Conservation (phyloP, 35 echinoderm and acorn worm genomes). For the Amphiura filiformis region DNA sequence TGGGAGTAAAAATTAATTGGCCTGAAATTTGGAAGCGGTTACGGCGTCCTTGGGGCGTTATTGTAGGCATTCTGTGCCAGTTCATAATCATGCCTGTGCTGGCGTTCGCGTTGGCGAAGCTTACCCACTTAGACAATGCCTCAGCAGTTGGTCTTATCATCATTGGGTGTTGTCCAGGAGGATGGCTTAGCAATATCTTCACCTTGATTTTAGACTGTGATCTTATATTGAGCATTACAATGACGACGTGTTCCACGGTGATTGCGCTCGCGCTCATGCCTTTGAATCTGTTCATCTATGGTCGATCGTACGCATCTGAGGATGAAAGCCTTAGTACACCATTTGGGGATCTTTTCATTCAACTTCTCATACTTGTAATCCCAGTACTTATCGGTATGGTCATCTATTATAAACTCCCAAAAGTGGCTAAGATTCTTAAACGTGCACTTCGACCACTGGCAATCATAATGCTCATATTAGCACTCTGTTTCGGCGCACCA, state of each 20-base stretch:
- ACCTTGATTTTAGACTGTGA: constrained; percentile 83
- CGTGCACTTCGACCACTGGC: constrained; percentile 63
- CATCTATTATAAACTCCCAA: constrained; percentile 66
- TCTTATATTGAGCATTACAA: constrained; percentile 78
- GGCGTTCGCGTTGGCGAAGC: constrained; percentile 67
- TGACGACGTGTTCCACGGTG: constrained; percentile 89
- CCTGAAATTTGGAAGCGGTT: constrained; percentile 39
- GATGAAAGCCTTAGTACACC: constrained; percentile 59
- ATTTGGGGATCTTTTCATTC: constrained; percentile 51
- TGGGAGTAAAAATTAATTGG: constrained; percentile 75
- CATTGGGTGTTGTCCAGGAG: constrained; percentile 76
- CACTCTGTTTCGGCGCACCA: constrained; percentile 47
- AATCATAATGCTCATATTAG: constrained; percentile 50
- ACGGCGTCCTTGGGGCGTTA: constrained; percentile 56
- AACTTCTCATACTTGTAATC: constrained; percentile 66
- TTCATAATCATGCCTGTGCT: constrained; percentile 84
- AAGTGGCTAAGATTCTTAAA: constrained; percentile 29
- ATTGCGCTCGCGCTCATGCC: constrained; percentile 87
- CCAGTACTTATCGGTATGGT: constrained; percentile 65
- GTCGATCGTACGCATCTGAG: constrained; percentile 47
- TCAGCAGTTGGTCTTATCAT: constrained; percentile 76
- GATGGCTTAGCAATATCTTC: constrained; percentile 88
- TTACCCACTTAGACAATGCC: constrained; percentile 42
- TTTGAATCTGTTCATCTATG: constrained; percentile 89
- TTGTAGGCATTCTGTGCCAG: constrained; percentile 88